Percentiles rank a stretch among this genome's conserved stretches.
These are phyloP conservation scores for Chloropsis cyanopogon DNA, from an alignment of 2,113 vertebrate species.

Conservation along the genomic window DNA sequence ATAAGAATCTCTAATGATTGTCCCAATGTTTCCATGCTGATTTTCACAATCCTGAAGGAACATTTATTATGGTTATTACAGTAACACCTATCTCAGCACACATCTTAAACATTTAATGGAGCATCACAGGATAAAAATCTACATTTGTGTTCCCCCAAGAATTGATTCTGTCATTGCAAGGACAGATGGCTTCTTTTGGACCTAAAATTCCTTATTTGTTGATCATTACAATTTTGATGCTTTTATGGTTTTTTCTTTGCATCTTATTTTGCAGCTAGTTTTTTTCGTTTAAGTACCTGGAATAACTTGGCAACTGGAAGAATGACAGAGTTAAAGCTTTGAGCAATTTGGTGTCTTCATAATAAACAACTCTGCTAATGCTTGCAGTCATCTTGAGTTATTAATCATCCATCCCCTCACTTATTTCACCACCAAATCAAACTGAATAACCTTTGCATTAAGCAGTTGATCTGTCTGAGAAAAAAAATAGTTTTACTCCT, in stretches of 20 bases:
- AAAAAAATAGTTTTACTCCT: not conserved
- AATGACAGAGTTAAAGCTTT: not conserved
- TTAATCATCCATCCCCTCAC: not conserved
- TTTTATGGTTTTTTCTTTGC: not conserved
- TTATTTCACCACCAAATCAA: not conserved
- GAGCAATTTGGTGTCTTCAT: not conserved
- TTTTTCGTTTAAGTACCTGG: not conserved
- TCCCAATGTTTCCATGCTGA: not conserved
- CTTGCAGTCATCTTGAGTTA: not conserved
- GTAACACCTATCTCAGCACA: constrained; percentile 19
- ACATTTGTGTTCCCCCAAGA: not conserved
- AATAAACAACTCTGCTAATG: not conserved
- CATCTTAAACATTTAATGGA: constrained; percentile 29
- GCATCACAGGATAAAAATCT: constrained; percentile 29
- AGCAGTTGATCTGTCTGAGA: not conserved
- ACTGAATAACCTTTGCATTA: not conserved
- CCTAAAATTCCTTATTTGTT: not conserved
- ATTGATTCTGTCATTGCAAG: not conserved
- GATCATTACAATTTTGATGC: not conserved
- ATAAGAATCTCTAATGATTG: not conserved
- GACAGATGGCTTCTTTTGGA: not conserved
- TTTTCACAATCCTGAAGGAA: constrained; percentile 1
- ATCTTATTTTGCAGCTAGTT: not conserved
- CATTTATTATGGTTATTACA: constrained; percentile 32
- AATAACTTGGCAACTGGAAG: not conserved